Evolutionary conservation across 1,140 invertebrate genomes (phyloP).

Genomic region (Euura saliciscinereae): DNA sequence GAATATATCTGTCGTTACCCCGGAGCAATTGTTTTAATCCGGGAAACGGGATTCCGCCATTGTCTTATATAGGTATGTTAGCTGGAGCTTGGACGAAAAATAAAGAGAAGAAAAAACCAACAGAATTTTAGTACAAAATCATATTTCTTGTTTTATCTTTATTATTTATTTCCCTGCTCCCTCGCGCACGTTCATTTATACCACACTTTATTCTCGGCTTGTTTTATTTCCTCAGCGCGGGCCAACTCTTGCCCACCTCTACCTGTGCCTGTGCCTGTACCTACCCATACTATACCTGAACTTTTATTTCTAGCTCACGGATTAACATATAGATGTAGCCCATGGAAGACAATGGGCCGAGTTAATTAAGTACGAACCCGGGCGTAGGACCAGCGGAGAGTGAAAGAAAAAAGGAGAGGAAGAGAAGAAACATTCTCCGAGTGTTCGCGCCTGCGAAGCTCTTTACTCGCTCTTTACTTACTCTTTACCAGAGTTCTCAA

Average conservation of each 20-base stretch:
- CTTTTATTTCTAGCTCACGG: not conserved
- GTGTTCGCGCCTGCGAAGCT: too few relatives aligned
- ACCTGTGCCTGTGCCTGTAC: not conserved
- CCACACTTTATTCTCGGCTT: not conserved
- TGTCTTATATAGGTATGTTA: not conserved
- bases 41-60: not conserved
- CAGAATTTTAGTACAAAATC: too few relatives aligned
- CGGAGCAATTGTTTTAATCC: too few relatives aligned
- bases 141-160: not conserved
- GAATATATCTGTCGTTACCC: not conserved
- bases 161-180: not conserved
- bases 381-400: not conserved
- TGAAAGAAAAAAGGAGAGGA: not conserved
- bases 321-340: slow-evolving; percentile 7
- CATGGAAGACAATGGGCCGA: not conserved
- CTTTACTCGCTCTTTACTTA: too few relatives aligned
- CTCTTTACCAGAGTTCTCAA: too few relatives aligned
- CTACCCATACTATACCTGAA: not conserved
- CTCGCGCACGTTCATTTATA: not conserved
- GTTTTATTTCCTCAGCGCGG: too few relatives aligned
- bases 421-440: too few relatives aligned
- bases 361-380: not conserved
- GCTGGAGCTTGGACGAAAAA: not conserved
- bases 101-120: not conserved
- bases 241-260: not conserved